phyloP scores from a whole-genome alignment of 2,888 invertebrate genomes.

The Drosophila mimica region DNA sequence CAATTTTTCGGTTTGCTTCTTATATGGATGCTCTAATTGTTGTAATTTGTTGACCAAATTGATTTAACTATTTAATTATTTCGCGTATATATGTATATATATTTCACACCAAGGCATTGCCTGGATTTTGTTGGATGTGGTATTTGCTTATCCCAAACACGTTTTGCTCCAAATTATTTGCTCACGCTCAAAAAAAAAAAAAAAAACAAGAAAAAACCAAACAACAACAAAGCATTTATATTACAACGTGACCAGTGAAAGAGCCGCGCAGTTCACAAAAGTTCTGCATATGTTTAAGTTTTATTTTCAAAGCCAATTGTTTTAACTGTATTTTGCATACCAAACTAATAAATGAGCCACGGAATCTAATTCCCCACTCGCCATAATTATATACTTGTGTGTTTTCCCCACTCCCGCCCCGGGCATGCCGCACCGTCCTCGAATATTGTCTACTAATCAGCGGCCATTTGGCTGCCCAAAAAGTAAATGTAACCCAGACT shows the following conservation, averaged over 20 bases:
- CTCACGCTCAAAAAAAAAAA: constrained; percentile 29
- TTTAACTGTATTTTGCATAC: constrained; percentile 72
- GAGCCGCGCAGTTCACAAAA: constrained; percentile 7
- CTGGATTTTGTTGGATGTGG: constrained; percentile 26
- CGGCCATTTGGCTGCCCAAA: constrained; percentile 27
- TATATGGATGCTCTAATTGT: constrained; percentile 56
- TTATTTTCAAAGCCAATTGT: constrained; percentile 62
- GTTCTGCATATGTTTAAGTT: constrained; percentile 50
- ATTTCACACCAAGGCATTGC: constrained; percentile 26
- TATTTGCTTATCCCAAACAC: constrained; percentile 37
- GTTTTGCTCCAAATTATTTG: constrained; percentile 60
- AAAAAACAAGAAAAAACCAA: background rate
- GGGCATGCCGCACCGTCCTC: background rate
- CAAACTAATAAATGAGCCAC: constrained; percentile 77
- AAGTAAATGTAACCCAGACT: constrained; percentile 52
- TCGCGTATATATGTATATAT: constrained; percentile 39
- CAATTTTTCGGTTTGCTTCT: constrained; percentile 48
- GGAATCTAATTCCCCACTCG: constrained; percentile 70
- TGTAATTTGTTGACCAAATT: constrained; percentile 72
- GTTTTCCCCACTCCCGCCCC: constrained; percentile 23
- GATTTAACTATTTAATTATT: constrained; percentile 39
- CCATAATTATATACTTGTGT: constrained; percentile 54
- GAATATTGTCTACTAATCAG: constrained; percentile 55
- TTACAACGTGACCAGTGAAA: constrained; percentile 66
- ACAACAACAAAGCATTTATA: constrained; percentile 52